These are phyloP conservation scores for Drosophila pectinifera DNA, from an alignment of 1,140 invertebrate species.

Conservation along the genomic window DNA sequence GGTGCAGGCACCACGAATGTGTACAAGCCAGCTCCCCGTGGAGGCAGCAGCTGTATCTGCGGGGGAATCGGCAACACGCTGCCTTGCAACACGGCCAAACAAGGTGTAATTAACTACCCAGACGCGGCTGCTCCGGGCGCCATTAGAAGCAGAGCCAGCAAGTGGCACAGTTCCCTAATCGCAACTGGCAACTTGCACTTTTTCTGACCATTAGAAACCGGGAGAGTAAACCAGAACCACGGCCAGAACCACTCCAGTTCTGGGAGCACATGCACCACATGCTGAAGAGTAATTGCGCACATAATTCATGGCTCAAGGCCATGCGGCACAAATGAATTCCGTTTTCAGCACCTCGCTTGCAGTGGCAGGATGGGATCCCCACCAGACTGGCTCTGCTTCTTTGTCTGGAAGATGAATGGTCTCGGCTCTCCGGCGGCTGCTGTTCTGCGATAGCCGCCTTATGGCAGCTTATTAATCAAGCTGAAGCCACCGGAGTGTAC, in stretches of 20 bases:
- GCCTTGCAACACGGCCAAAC: conserved; percentile 76
- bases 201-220: conserved; percentile 67
- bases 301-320: conserved; percentile 82
- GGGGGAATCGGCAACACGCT: conserved; percentile 64
- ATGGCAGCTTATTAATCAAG: conserved; percentile 79
- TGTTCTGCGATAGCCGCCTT: conserved; percentile 74
- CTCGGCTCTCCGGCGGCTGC: conserved; percentile 47
- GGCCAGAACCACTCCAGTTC: conserved; percentile 22
- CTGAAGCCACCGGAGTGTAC: conserved; percentile 22
- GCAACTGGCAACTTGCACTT: conserved; percentile 74
- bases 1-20: conserved; percentile 23
- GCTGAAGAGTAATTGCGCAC: conserved; percentile 76
- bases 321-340: conserved; percentile 73
- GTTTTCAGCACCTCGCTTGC: conserved; percentile 68
- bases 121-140: conserved; percentile 12
- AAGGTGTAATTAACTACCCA: conserved; percentile 74
- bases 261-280: conserved; percentile 49
- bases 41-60: conserved; percentile 15
- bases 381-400: conserved; percentile 32
- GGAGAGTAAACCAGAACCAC: conserved; percentile 13
- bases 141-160: conserved; percentile 74
- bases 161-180: conserved; percentile 75
- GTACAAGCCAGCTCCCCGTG: not conserved
- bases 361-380: conserved; percentile 37
- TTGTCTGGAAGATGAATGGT: conserved; percentile 79